Evolutionary conservation across 1,140 invertebrate genomes (phyloP), one percentile per base, ranked within the genome.

Genomic region (Amyelois transitella): DNA sequence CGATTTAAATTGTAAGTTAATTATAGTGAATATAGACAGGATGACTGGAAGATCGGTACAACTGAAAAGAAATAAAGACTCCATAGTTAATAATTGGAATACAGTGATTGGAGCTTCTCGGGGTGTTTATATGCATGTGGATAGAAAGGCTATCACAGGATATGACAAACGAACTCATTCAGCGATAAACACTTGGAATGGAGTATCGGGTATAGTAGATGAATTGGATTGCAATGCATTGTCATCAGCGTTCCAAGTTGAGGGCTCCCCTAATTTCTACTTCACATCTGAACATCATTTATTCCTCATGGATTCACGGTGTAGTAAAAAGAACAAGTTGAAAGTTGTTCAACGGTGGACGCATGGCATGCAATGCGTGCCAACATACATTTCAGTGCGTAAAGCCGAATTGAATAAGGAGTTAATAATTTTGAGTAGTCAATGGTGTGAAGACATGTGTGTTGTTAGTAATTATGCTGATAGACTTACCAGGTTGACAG

Each of bases 401-500:
- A 59, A 68, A 20, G 78, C 72, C 44, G 78, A 81, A 55, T 62
- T 62, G 18, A 69, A 72, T 49, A 81, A 77, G 38, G 77, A 86
- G 48, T 53, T 86, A 6, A 62, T 86, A 2, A 72, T 73, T 54
- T 48, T 88, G 6, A 71, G 70, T 25, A 85, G 84, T 52, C 84
- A 86, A 38, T 86, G 84, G 82, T 80, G 75, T 60, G 80, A 81
- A 25, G 82, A 88, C 58, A 75, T 80, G 67, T 84, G 81, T 55
- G 62, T 88, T 3, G 52, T 85, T 10, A 69, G 69, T 7, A 83
- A 72, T 47, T 72, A 75, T 47, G 63, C 60, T 18, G 64, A 79
- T 43, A 63, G 52, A 8, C 20, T 69, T 7, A 67, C 55, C 2
- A 71, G 66, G 18, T 59, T 67, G 0, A 20, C 60, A 2, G 63